These are phyloP conservation scores for Acrocyrtus sp. DNA, from an alignment of 2,888 invertebrate genomes.

Conservation along the genomic window DNA sequence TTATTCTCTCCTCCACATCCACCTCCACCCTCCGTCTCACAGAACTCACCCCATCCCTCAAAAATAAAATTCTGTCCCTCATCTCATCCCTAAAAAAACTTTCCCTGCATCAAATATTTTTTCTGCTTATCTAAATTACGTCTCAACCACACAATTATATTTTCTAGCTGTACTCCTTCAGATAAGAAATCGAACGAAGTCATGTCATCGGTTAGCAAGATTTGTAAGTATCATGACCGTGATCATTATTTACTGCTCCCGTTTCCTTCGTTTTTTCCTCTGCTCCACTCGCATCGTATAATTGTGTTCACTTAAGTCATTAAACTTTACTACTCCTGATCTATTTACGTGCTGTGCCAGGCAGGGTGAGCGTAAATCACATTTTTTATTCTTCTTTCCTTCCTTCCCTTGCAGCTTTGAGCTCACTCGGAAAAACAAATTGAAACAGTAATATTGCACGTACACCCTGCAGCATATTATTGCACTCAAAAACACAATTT, in stretches of 20 bases:
- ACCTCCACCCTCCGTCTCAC: too few species aligned
- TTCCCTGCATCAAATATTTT: not conserved
- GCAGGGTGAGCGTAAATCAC: not conserved
- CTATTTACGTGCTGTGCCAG: constrained; percentile 38
- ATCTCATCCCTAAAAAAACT: too few species aligned
- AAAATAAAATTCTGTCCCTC: too few species aligned
- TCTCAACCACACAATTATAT: not conserved
- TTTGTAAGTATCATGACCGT: too few species aligned
- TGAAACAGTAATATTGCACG: not conserved
- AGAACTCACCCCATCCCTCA: too few species aligned
- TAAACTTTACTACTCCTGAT: constrained; percentile 33
- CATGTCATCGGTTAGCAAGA: not conserved
- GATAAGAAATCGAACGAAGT: not conserved
- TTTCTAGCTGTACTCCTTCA: not conserved
- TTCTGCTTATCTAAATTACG: not conserved
- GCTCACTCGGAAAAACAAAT: too few species aligned
- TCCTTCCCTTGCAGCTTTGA: not conserved
- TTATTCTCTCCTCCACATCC: too few species aligned
- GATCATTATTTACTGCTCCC: not conserved
- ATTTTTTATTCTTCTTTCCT: not conserved
- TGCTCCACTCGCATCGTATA: not conserved
- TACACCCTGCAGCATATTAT: not conserved
- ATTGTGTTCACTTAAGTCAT: not conserved
- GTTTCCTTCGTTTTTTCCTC: constrained; percentile 3
- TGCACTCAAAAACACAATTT: too few species aligned